A percentile compares a stretch with the other conserved stretches of the same genome.
Evolutionary conservation across 2,888 invertebrate species (phyloP).

Genomic region (Plebejus melissa): DNA sequence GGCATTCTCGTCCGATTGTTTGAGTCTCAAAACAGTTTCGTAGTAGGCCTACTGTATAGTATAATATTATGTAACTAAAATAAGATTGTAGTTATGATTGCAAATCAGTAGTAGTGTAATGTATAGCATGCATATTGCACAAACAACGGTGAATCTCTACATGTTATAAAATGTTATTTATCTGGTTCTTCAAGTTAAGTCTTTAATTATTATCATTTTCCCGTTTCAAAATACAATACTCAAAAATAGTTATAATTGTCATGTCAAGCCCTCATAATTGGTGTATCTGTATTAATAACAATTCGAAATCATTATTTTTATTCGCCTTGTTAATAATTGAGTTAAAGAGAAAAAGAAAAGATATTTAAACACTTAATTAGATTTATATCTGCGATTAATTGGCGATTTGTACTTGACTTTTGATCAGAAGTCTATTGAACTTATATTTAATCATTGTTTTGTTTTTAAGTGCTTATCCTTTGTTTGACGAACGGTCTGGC

Average conservation of each 20-base stretch:
- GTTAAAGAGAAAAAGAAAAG: neutral
- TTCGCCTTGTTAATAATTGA: neutral
- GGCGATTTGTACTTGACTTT: neutral
- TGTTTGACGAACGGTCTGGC: neutral
- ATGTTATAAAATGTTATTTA: no score
- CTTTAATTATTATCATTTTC: neutral
- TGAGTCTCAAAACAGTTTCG: no score
- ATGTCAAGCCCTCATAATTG: neutral
- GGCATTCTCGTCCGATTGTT: no score
- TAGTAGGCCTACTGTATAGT: no score
- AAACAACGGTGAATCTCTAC: no score
- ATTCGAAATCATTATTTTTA: neutral
- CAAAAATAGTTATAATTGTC: neutral
- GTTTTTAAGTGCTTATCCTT: neutral
- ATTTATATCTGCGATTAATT: neutral
- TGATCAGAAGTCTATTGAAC: neutral
- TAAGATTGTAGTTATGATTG: no score
- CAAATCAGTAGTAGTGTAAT: no score
- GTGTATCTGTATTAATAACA: neutral
- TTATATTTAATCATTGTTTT: neutral
- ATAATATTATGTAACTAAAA: no score
- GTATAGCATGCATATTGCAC: no score
- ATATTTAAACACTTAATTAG: neutral
- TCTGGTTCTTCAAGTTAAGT: no score
- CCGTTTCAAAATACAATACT: neutral